Base-by-base conservation (phyloP, 2,797 vertebrate species). In the Coregonus sp. region DNA sequence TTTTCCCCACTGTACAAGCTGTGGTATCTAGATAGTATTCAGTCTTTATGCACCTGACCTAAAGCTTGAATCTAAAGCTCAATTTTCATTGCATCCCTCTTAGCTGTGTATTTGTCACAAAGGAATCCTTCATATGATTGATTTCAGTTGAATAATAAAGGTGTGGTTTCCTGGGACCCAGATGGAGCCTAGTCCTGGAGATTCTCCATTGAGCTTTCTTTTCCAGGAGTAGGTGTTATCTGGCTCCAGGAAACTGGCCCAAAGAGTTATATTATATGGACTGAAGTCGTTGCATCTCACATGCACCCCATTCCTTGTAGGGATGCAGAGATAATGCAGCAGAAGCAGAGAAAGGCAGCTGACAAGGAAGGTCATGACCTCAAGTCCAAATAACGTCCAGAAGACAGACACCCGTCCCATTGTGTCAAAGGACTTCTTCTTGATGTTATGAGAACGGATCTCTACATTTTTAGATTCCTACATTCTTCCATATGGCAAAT, bases 281-380 rank as follows among this genome's bases (percentile, higher is more conserved):
- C 25, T 25, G 25, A 25, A 25, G 25, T 25, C 0, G 25, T 25
- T 25, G 25, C 25, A 31, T 68, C 51, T 68, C 18, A 35, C 14
- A n/a, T 69, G 65, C 40, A 29, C 37, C 35, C 15, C 14, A 87
- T 88, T 80, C 82, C 20, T 84, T 85, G 66, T 81, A 98, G 97
- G 93, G 97, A 98, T 92, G 96, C 96, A n/a, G 96, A 97, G 91
- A 97, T 97, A 91, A 98, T 97, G 97, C 95, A 98, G 88, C 94
- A 98, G 89, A 98, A 98, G 93, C 97, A 98, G 92, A 97, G 97
- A 91, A 95, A 95, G 86, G 92, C 88, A 52, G 83, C 82, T 47
- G 95, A 93, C 85, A 91, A 91, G 68, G 90, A 89, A 56, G 92
- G 75, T 16, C 31, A 84, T 54, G 52, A 54, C 52, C 15, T 16